Evolutionary conservation across 2,113 vertebrate species (phyloP).

Genomic region (Xerus inauris): DNA sequence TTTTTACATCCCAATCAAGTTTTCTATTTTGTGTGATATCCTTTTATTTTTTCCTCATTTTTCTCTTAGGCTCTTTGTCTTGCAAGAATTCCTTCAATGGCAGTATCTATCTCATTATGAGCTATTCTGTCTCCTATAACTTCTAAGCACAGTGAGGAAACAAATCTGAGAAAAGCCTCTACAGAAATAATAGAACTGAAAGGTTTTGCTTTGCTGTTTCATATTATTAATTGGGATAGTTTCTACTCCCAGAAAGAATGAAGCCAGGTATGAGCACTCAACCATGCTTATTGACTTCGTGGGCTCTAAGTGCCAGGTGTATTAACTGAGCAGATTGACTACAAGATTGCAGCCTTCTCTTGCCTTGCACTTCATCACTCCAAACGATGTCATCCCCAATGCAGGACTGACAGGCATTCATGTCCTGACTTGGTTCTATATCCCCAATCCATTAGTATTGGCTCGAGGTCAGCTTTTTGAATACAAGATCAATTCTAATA

Average conservation of each 20-base stretch:
- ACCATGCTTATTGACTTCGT: background rate
- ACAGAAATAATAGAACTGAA: background rate
- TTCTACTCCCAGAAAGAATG: background rate
- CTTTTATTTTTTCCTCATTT: background rate
- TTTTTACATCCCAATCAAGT: background rate
- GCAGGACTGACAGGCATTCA: slow-evolving; percentile 65
- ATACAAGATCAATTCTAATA: slow-evolving; percentile 82
- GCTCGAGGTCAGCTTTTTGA: slow-evolving; percentile 76
- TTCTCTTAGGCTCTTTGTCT: background rate
- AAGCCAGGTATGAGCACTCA: background rate
- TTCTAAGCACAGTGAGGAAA: background rate
- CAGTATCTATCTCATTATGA: background rate
- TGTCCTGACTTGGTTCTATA: slow-evolving; percentile 64
- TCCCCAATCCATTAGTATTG: slow-evolving; percentile 79
- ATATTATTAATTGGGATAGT: background rate
- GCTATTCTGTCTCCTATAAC: background rate
- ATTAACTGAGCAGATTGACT: slow-evolving; percentile 56
- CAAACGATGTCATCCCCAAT: slow-evolving; percentile 33
- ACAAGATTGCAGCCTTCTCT: slow-evolving; percentile 35
- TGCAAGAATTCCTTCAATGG: background rate
- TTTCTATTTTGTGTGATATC: background rate
- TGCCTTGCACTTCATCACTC: slow-evolving; percentile 47
- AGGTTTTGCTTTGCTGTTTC: slow-evolving; percentile 31
- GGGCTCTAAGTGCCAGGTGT: slow-evolving; percentile 1
- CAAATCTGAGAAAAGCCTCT: background rate